phyloP scores from a whole-genome alignment of 2,888 invertebrate species.

The Nycteola revayana region DNA sequence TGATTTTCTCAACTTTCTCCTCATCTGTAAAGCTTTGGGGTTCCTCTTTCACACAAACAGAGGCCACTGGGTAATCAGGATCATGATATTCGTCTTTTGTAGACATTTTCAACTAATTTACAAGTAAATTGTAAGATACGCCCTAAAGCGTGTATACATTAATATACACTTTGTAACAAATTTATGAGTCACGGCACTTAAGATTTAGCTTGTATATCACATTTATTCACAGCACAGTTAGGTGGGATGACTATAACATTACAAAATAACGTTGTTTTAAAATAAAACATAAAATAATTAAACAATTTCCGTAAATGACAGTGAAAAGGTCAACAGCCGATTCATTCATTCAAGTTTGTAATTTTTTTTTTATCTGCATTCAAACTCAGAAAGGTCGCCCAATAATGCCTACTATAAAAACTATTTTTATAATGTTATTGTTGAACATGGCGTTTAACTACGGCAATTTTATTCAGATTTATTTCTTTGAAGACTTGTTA shows the following conservation, averaged over 20 bases:
- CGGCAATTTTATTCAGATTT: too few species aligned
- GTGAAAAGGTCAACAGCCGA: slow-evolving; percentile 70
- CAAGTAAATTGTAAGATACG: slow-evolving; percentile 43
- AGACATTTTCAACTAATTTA: slow-evolving; percentile 58
- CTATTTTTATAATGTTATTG: too few species aligned
- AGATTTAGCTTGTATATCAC: slow-evolving; percentile 43
- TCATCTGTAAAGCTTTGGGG: slow-evolving; percentile 50
- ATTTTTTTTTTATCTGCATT: slow-evolving; percentile 30
- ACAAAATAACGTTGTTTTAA: slow-evolving; percentile 26
- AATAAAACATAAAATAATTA: slow-evolving; percentile 46
- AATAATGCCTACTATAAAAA: too few species aligned
- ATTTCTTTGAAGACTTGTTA: too few species aligned
- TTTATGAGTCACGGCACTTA: slow-evolving; percentile 34
- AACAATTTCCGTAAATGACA: slow-evolving; percentile 69
- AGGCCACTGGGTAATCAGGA: slow-evolving; percentile 78
- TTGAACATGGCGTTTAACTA: too few species aligned
- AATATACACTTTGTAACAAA: slow-evolving; percentile 35
- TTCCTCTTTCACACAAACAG: slow-evolving; percentile 47
- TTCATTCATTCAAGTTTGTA: slow-evolving; percentile 42
- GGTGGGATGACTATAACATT: slow-evolving; percentile 37
- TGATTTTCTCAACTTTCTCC: slow-evolving; percentile 74
- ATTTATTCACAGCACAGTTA: slow-evolving; percentile 43
- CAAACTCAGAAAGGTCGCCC: slow-evolving; percentile 3
- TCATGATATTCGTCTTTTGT: slow-evolving; percentile 79
- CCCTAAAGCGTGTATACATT: slow-evolving; percentile 43